Conservation (phyloP, 2,797 vertebrate genomes). For the Thunnus albacares region DNA sequence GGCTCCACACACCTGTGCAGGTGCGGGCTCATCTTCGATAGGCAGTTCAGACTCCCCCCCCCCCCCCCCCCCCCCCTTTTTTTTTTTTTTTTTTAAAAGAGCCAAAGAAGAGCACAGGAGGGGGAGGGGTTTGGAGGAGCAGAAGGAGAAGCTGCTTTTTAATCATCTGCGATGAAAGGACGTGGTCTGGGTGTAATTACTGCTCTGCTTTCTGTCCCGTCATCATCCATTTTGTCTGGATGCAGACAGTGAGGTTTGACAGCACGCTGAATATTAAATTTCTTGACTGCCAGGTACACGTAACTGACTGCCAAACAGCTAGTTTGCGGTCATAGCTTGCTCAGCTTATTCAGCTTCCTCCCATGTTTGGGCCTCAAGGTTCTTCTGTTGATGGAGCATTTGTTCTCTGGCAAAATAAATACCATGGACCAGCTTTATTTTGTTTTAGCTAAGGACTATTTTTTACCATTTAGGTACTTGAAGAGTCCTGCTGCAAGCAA, state of each 20-base stretch:
- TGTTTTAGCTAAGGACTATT: not conserved
- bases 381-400: constrained; percentile 20
- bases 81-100: constrained; percentile 51
- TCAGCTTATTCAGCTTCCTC: constrained; percentile 43
- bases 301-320: constrained; percentile 40
- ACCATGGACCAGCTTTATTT: constrained; percentile 2
- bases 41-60: constrained; percentile 35
- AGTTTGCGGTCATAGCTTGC: constrained; percentile 43
- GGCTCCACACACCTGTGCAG: constrained; percentile 84
- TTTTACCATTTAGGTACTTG: not conserved
- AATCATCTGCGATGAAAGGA: constrained; percentile 82
- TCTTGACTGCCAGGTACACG: constrained; percentile 33
- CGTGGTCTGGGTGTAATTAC: constrained; percentile 74
- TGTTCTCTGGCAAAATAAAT: constrained; percentile 10
- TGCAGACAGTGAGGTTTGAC: constrained; percentile 54
- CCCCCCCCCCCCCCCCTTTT: too few species aligned
- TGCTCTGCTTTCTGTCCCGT: constrained; percentile 33
- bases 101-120: constrained; percentile 21
- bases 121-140: constrained; percentile 16
- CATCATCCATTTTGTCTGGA: constrained; percentile 52
- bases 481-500: not conserved
- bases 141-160: constrained; percentile 73
- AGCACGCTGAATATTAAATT: constrained; percentile 34
- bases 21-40: constrained; percentile 69
- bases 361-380: constrained; percentile 35